phyloP scores from a whole-genome alignment of 2,113 vertebrate genomes.

The Tympanuchus pallidicinctus region DNA sequence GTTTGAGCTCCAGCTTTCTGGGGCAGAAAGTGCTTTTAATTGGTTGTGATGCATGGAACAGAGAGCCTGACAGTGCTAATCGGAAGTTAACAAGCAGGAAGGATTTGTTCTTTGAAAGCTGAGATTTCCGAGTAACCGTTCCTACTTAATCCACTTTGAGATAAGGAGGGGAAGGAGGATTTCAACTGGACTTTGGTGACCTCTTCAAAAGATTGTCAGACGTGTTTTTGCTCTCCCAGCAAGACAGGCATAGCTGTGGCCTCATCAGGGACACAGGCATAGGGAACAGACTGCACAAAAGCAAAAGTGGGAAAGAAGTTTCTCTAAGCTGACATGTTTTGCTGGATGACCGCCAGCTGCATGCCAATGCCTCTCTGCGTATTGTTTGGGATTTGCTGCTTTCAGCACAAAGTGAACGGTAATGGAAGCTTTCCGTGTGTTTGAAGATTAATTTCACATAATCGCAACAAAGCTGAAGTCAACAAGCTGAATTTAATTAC shows the following conservation, averaged over 20 bases:
- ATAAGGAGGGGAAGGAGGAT: neutral
- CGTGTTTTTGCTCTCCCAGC: neutral
- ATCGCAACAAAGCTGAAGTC: conserved; percentile 70
- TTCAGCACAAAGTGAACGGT: conserved; percentile 44
- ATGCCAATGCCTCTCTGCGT: neutral
- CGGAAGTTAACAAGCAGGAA: conserved; percentile 27
- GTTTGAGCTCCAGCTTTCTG: conserved; percentile 26
- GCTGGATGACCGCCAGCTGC: conserved; percentile 11
- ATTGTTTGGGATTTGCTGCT: conserved; percentile 30
- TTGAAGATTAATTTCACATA: conserved; percentile 73
- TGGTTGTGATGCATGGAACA: neutral
- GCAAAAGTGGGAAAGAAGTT: neutral
- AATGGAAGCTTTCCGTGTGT: conserved; percentile 26
- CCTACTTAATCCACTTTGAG: conserved; percentile 26
- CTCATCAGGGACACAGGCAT: neutral
- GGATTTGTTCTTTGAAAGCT: conserved; percentile 64
- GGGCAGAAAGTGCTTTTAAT: conserved; percentile 29
- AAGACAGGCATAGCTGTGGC: neutral
- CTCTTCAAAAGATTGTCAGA: neutral
- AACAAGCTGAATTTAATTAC: conserved; percentile 78
- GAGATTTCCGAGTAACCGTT: conserved; percentile 55
- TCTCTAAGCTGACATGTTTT: neutral
- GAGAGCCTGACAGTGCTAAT: conserved; percentile 43
- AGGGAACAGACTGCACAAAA: neutral
- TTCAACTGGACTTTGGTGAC: neutral